Base-by-base conservation (phyloP, 2,113 vertebrate species). In the Dipodomys merriami region DNA sequence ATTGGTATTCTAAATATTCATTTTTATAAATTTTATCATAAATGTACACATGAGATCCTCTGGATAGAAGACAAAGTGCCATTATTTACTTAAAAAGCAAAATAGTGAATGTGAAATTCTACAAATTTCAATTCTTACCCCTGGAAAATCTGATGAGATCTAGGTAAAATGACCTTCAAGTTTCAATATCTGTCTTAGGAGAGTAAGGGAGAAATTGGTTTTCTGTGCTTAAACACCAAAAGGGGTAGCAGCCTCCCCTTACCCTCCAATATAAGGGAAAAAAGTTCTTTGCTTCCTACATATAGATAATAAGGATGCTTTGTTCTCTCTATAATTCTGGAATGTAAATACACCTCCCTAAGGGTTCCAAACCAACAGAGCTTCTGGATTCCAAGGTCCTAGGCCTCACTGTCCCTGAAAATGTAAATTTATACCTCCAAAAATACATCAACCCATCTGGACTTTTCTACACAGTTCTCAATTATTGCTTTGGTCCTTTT, bases 11-110 rank as follows among this genome's bases (percentile, higher is more conserved):
- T 62, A 39, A 88, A 72, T 91, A 44, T 20, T 79, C 29, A 60
- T 90, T 22, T 95, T 65, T 83, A 35, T 64, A 86, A 73, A n/a
- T 81, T 76, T 86, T 84, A 76, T 94, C 29, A 7, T 53, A 60
- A 84, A 77, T 44, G 30, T 78, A 2, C 12, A 65, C 6, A 49
- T 76, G n/a, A 91, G 25, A 20, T 25, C 6, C 85, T 92, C 29
- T 91, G 29, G 18, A 64, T 60, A 33, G 64, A 88, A 60, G 10
- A 49, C 18, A 64, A 20, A 62, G 60, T 27, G 62, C 83, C 12
- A 72, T 67, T 69, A 23, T 62, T 82, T 1, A 19, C 6, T 74
- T 30, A 44, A 72, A 67, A 87, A 60, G 33, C 53, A 7, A 90
- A 86, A 25, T 62, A 44, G 49, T 46, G 6, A n/a, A 35, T 35